These are phyloP conservation scores for Bovichtus diacanthus DNA, from an alignment of 2,797 vertebrate species.

Conservation along the genomic window DNA sequence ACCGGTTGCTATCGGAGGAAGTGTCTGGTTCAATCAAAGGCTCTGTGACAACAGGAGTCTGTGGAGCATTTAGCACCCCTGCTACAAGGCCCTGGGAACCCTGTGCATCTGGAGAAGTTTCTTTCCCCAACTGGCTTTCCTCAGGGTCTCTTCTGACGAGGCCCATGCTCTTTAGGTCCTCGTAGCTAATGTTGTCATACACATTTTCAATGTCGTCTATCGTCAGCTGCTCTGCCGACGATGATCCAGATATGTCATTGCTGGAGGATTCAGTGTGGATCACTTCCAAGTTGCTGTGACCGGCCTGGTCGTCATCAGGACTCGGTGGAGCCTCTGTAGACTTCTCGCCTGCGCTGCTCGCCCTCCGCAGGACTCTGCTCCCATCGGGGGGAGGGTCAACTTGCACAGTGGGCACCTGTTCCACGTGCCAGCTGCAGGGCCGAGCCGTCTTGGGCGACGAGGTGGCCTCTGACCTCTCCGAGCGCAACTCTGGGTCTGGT, in stretches of 20 bases:
- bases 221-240: constrained; percentile 91
- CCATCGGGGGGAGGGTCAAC: constrained; percentile 75
- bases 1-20: constrained; percentile 74
- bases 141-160: constrained; percentile 87
- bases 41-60: constrained; percentile 63
- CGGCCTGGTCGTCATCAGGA: constrained; percentile 54
- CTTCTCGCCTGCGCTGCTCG: constrained; percentile 95
- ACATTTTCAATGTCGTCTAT: constrained; percentile 94
- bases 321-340: constrained; percentile 67
- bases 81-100: constrained; percentile 12
- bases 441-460: constrained; percentile 82
- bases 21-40: constrained; percentile 73
- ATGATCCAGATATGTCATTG: constrained; percentile 85
- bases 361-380: constrained; percentile 88
- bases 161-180: constrained; percentile 95
- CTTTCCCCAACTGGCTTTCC: constrained; percentile 57
- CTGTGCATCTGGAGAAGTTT: constrained; percentile 32
- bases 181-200: constrained; percentile 97
- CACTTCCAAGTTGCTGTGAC: constrained; percentile 67
- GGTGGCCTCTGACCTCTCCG: constrained; percentile 77
- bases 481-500: constrained; percentile 78
- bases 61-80: constrained; percentile 57
- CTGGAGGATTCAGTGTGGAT: constrained; percentile 83
- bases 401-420: constrained; percentile 81
- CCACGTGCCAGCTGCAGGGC: constrained; percentile 95